Conservation (phyloP, 2,888 invertebrate species). For the Spisula subtruncata region DNA sequence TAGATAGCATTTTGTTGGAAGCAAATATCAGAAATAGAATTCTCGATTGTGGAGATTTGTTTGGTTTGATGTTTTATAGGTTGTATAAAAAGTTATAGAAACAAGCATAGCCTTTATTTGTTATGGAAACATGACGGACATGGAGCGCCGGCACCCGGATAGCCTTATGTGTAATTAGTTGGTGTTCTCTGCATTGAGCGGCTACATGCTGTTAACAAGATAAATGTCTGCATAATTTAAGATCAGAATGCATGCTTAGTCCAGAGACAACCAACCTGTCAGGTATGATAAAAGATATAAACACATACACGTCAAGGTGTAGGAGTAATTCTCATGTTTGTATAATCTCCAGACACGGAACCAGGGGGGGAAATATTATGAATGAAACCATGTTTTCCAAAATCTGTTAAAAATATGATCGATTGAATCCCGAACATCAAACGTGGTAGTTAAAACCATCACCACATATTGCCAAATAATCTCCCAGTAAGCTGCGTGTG, state of each 20-base stretch:
- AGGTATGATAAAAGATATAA: not conserved
- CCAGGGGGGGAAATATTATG: not conserved
- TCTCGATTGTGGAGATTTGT: no score
- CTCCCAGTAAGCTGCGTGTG: not conserved
- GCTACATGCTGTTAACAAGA: not conserved
- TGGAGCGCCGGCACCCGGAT: no score
- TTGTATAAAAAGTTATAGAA: no score
- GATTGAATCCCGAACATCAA: no score
- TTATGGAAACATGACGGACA: no score
- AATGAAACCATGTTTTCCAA: not conserved
- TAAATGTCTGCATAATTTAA: constrained; percentile 10
- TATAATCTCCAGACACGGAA: not conserved
- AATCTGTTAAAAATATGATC: not conserved
- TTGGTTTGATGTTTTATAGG: no score
- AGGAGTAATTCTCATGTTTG: not conserved
- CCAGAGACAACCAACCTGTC: not conserved
- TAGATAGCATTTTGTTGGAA: not conserved
- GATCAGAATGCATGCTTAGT: not conserved
- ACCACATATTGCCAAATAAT: no score
- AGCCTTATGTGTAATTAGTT: no score
- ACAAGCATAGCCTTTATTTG: no score
- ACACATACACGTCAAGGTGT: constrained; percentile 19
- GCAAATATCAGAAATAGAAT: no score
- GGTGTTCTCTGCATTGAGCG: not conserved
- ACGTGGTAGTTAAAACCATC: no score